A percentile compares a stretch with the other conserved stretches of the same genome.
Evolutionary conservation across 2,113 vertebrate genomes (phyloP).

Genomic region (Chloroceryle aenea): DNA sequence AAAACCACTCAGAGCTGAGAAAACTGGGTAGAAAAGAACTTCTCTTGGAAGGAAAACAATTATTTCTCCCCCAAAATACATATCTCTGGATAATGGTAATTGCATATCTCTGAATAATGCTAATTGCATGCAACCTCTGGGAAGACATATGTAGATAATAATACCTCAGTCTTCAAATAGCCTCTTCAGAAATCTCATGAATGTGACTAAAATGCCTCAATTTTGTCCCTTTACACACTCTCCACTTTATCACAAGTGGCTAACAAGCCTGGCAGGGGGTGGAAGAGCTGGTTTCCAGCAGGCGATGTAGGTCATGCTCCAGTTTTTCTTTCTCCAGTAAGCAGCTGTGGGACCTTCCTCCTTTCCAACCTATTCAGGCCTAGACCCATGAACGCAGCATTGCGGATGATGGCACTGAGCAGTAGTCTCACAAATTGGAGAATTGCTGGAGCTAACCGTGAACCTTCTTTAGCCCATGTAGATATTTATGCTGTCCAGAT

Average conservation of each 20-base stretch:
- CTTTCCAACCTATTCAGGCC: background rate
- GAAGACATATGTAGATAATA: slow-evolving; percentile 14
- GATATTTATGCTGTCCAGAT: background rate
- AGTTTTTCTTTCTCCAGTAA: background rate
- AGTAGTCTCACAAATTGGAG: background rate
- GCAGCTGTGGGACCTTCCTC: slow-evolving; percentile 30
- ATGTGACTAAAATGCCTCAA: background rate
- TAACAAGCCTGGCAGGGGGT: background rate
- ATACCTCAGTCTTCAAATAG: background rate
- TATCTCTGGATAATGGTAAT: slow-evolving; percentile 20
- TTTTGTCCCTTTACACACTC: background rate
- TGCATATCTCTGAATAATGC: slow-evolving; percentile 13
- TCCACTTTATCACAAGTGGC: background rate
- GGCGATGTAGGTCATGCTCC: background rate
- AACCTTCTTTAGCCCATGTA: background rate
- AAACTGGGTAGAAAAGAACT: background rate
- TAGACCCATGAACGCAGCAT: background rate
- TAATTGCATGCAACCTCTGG: background rate
- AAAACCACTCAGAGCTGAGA: background rate
- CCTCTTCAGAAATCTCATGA: background rate
- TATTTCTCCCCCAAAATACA: background rate
- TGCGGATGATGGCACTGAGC: fast-evolving
- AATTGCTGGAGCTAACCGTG: fast-evolving
- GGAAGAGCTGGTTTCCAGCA: background rate
- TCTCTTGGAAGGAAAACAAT: background rate